Conservation (phyloP, 2,888 invertebrate species). For the Andrena bicolor region DNA sequence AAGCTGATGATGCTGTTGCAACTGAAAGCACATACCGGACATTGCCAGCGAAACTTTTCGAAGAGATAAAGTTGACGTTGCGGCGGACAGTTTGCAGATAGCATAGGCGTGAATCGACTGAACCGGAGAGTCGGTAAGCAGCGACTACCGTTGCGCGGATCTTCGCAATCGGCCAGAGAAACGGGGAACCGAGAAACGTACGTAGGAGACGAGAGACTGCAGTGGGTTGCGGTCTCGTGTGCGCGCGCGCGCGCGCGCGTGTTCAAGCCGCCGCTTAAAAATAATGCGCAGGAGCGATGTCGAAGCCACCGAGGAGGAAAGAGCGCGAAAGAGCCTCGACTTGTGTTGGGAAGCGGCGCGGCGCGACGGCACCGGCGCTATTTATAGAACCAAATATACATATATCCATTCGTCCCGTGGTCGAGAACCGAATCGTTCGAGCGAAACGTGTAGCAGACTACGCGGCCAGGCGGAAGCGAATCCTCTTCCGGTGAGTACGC, state of each 20-base stretch:
- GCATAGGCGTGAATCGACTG: background rate
- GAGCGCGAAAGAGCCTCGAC: background rate
- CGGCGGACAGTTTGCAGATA: background rate
- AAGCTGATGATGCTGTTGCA: conserved; percentile 97
- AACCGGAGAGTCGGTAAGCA: background rate
- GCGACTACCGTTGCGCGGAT: background rate
- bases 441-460: background rate
- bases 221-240: background rate
- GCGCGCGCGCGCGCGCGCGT: conserved; percentile 12
- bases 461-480: background rate
- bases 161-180: background rate
- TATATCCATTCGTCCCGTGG: background rate
- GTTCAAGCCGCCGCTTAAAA: conserved; percentile 6
- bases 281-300: conserved; percentile 13
- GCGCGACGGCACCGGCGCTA: conserved; percentile 6
- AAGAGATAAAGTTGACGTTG: background rate
- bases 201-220: background rate
- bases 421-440: conserved; percentile 5
- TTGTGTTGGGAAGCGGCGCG: background rate
- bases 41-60: conserved; percentile 80
- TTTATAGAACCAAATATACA: conserved; percentile 17
- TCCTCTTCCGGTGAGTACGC: background rate
- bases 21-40: conserved; percentile 88
- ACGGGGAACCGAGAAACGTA: background rate
- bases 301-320: conserved; percentile 8